Evolutionary conservation across 2,113 vertebrate genomes (phyloP), one percentile per base, ranked within the genome.

Genomic region (Corapipo altera): DNA sequence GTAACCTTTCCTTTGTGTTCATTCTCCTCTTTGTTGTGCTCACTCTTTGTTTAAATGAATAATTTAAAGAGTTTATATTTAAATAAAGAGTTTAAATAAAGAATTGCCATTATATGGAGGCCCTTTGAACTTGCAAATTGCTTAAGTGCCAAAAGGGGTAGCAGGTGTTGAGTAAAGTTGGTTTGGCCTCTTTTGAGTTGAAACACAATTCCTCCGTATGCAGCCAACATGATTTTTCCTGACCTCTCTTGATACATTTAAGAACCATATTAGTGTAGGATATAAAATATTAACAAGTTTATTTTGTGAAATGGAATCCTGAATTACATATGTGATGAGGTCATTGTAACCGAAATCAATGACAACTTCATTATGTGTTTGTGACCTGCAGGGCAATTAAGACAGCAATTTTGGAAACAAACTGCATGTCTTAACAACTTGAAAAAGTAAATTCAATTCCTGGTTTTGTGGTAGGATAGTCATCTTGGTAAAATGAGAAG

Each of bases 281-380:
- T 86, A 64, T 76, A 77, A 91, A 84, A 66, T 81, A 76, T 43
- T 93, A 96, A 85, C 27, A 58, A 77, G 83, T 92, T 92, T 85
- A 61, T 85, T 95, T 93, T 93, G 72, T 95, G 92, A 95, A 93
- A 95, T 70, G 18, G 64, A 84, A 92, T 88, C 65, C 69, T 77
- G 61, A 77, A 77, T 91, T 94, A 81, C 64, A 92, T 61, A 65
- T 83, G 18, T 44, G 65, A 86, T 93, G 95, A 95, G 69, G 71
- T 93, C 90, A 84, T 72, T 64, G 67, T 41, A 84, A 81, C 26
- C 88, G 44, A 83, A 93, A 91, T 95, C 79, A 76, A 24, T 90
- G 79, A 67, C 88, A 94, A 84, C 44, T 93, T 90, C 48, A 48
- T 95, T 88, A 65, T n/a, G 41, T 74, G 11, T 86, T 92, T 67